Percentiles rank a stretch among this genome's conserved stretches.
These are phyloP conservation scores for Cephus pulcher DNA, from an alignment of 2,888 invertebrate species.

Conservation along the genomic window DNA sequence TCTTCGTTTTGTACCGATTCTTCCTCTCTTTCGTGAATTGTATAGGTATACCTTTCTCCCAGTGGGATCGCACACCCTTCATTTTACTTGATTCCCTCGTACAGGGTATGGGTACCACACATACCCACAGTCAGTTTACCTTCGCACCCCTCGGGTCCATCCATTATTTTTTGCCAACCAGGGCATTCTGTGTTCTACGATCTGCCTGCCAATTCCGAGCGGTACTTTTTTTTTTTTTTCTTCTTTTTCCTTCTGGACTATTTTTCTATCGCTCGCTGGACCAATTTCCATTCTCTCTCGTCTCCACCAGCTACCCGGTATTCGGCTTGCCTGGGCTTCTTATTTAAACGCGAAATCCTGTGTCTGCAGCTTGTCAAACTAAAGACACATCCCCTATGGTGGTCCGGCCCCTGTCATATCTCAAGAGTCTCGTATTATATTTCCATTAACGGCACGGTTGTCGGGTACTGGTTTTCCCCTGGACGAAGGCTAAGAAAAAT, in stretches of 20 bases:
- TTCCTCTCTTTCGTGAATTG: background rate
- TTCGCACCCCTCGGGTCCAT: constrained; percentile 1
- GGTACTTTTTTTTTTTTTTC: background rate
- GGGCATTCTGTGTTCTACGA: background rate
- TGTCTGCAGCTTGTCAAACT: constrained; percentile 17
- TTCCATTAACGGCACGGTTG: constrained; percentile 27
- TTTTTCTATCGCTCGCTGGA: background rate
- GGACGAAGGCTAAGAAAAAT: background rate
- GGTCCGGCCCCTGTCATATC: background rate
- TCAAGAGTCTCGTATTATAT: constrained; percentile 29
- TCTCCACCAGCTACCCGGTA: background rate
- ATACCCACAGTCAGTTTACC: background rate
- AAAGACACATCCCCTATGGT: background rate
- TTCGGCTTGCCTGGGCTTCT: background rate
- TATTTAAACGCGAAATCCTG: background rate
- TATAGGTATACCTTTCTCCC: background rate
- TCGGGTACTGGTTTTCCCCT: background rate
- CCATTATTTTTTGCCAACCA: constrained; percentile 4
- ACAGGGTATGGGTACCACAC: no score
- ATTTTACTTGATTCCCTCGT: background rate
- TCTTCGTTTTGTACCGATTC: background rate
- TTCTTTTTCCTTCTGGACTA: background rate
- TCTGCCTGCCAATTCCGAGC: background rate
- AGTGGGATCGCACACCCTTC: background rate
- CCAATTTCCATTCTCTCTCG: background rate